A percentile compares a stretch with the other conserved stretches of the same genome.
phyloP scores from a whole-genome alignment of 2,113 vertebrate genomes.

The Ageneiosus marmoratus region DNA sequence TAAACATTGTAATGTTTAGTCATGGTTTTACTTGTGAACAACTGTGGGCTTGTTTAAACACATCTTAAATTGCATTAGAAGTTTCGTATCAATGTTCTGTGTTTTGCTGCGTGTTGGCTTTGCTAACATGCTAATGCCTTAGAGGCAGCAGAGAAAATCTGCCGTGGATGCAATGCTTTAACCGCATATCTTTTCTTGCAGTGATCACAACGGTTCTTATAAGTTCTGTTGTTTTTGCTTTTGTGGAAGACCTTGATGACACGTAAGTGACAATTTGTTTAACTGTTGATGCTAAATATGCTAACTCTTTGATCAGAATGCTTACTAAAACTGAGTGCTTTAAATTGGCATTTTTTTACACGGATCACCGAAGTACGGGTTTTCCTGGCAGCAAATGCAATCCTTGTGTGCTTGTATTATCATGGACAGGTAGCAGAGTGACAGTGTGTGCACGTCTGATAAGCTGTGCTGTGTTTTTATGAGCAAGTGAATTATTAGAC shows the following conservation, averaged over 20 bases:
- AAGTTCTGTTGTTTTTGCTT: slow-evolving; percentile 70
- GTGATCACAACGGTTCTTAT: slow-evolving; percentile 66
- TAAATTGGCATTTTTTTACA: background rate
- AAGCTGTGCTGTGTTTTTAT: background rate
- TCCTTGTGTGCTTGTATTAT: background rate
- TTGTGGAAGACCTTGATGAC: slow-evolving; percentile 92
- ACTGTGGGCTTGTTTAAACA: background rate
- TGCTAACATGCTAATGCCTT: background rate
- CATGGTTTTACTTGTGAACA: background rate
- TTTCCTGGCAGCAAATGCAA: background rate
- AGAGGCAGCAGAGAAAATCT: too few species aligned
- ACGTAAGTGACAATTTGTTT: slow-evolving; percentile 81
- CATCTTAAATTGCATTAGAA: background rate
- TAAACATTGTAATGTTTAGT: background rate
- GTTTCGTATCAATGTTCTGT: background rate
- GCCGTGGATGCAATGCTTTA: background rate
- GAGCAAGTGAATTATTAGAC: background rate
- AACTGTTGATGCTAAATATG: background rate
- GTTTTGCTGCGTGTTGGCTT: background rate
- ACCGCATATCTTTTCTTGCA: slow-evolving; percentile 25
- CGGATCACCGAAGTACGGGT: background rate
- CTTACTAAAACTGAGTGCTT: background rate
- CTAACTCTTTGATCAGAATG: background rate
- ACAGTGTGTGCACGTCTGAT: background rate
- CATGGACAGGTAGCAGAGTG: background rate